These are phyloP conservation scores for Chondrilla cf. caribensis DNA, from an alignment of 37 sponge, comb jelly and placozoan species.

Conservation along the genomic window DNA sequence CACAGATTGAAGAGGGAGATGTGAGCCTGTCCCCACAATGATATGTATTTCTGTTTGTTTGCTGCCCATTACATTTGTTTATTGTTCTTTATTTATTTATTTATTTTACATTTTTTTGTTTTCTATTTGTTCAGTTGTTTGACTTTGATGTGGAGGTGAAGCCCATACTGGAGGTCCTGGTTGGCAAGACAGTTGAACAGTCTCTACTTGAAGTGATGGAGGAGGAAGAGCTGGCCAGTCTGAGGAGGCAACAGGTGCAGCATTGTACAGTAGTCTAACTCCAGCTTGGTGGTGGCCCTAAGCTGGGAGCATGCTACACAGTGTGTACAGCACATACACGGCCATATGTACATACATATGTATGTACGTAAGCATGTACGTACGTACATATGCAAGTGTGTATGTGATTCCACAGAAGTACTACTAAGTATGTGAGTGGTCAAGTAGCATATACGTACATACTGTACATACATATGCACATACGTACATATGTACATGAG, in stretches of 20 bases:
- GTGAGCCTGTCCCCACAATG: conserved; percentile 64
- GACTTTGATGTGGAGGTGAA: conserved; percentile 94
- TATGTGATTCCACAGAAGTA: not conserved
- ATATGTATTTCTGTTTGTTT: not conserved
- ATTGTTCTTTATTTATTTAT: not conserved
- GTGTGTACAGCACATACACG: not conserved
- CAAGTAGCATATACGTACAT: not conserved
- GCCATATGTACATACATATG: not conserved
- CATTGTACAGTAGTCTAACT: not conserved
- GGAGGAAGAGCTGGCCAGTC: conserved; percentile 92
- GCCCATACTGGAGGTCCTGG: conserved; percentile 96
- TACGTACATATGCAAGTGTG: not conserved
- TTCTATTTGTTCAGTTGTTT: conserved; percentile 75
- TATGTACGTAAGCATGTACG: not conserved
- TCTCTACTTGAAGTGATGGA: conserved; percentile 98
- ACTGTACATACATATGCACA: not conserved
- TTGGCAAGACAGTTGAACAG: conserved; percentile 99
- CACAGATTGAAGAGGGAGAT: conserved; percentile 97
- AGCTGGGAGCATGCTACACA: conserved; percentile 6
- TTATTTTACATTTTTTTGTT: not conserved
- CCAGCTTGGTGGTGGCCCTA: not conserved
- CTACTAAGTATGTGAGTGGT: not conserved
- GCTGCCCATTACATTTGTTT: not conserved
- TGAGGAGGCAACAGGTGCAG: conserved; percentile 85
- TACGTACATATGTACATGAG: not conserved